Evolutionary conservation across 2,888 invertebrate species (phyloP).

Genomic region (Drosophila robusta): DNA sequence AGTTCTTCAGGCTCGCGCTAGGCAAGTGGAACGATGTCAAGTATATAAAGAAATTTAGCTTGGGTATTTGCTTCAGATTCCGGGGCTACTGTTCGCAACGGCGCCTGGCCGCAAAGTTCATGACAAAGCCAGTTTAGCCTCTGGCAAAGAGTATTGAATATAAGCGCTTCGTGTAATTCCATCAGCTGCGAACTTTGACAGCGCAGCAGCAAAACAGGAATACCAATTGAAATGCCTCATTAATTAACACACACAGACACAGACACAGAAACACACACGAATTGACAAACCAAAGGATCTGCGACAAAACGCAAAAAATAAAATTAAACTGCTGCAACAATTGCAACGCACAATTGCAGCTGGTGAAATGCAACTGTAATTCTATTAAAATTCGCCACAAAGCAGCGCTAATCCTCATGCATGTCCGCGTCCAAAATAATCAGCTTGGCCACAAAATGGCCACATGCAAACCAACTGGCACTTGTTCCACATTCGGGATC

Average conservation of each 20-base stretch:
- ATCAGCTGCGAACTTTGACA: constrained; percentile 35
- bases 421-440: constrained; percentile 54
- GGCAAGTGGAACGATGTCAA: no score
- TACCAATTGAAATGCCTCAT: constrained; percentile 46
- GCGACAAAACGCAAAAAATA: constrained; percentile 5
- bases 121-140: neutral
- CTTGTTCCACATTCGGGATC: constrained; percentile 5
- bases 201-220: constrained; percentile 21
- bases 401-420: constrained; percentile 67
- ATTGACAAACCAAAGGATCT: constrained; percentile 8
- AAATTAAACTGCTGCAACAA: constrained; percentile 23
- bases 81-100: constrained; percentile 3
- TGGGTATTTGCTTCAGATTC: neutral
- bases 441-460: constrained; percentile 55
- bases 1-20: no score
- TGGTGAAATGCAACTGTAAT: constrained; percentile 62
- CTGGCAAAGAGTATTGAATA: constrained; percentile 18
- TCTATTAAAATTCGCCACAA: constrained; percentile 72
- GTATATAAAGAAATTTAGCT: no score
- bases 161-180: constrained; percentile 18
- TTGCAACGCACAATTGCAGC: constrained; percentile 34
- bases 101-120: neutral
- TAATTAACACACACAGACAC: constrained; percentile 56
- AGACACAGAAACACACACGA: no score
- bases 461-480: constrained; percentile 44